Evolutionary conservation across 2,113 vertebrate species (phyloP).

Genomic region (Pitta sordida): DNA sequence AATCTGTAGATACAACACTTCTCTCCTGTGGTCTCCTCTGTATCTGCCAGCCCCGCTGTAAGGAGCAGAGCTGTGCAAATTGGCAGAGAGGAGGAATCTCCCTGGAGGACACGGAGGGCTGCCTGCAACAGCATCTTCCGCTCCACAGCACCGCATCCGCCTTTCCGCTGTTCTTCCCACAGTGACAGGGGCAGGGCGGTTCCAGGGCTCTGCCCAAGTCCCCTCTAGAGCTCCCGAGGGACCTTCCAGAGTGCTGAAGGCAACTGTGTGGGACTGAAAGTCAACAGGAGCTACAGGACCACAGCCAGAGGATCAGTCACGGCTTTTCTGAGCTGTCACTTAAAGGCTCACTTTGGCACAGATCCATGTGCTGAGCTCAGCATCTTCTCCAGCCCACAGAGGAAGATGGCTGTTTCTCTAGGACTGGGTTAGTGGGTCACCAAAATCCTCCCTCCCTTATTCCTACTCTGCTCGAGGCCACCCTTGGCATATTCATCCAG

Average conservation of each 20-base stretch:
- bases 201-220: background rate
- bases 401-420: background rate
- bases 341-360: background rate
- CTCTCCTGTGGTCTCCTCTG: background rate
- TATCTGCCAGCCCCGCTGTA: background rate
- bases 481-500: background rate
- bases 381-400: background rate
- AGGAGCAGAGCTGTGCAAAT: background rate
- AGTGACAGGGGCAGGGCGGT: rapidly evolving
- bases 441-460: background rate
- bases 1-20: background rate
- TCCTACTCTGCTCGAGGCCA: background rate
- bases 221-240: background rate
- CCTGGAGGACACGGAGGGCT: background rate
- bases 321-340: background rate
- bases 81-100: background rate
- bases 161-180: background rate
- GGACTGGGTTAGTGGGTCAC: background rate
- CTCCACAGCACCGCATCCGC: rapidly evolving
- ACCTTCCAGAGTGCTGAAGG: background rate
- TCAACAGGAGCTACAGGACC: background rate
- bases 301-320: background rate
- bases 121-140: background rate
- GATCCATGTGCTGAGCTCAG: background rate
- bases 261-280: background rate